Base-by-base conservation (phyloP, 2,797 vertebrate species). In the Pipistrellus nathusii region DNA sequence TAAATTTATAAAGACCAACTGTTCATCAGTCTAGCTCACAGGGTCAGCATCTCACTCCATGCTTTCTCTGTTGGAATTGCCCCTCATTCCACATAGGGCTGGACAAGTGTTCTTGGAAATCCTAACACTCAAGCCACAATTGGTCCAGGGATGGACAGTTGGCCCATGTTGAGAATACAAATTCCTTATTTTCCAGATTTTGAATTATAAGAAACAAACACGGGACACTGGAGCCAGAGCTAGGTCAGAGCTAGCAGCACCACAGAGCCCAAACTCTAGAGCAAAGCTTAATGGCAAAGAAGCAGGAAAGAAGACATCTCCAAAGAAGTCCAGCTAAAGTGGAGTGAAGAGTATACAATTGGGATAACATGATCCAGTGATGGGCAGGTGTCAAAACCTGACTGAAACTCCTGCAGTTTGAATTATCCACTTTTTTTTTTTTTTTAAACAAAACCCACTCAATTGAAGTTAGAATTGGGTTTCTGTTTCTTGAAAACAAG, bases 121-220 rank as follows among this genome's bases (percentile, higher is more conserved):
- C 53, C 12, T 73, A 71, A 25, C 64, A 82, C 21, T 82, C 7
- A 30, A 80, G n/a, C 4, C 13, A 84, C 44, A 85, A 89, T 14
- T 93, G 32, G 57, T 82, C 35, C 30, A 35, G 35, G 8, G 27
- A 27, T 85, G 10, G 66, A 64, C 1, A 87, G 27, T 7, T 81
- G 55, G 59, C 30, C 51, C 51, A 90, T 30, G 11, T 11, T 55
- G 8, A 90, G 46, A 94, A 51, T 68, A 66, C 32, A 21, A 66
- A 21, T 53, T 62, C 10, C n/a, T 73, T 27, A 87, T 81, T 46
- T 53, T 30, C 35, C 62, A 92, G 62, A 64, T 87, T 93, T 90
- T 80, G 44, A 92, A 69, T 81, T 44, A 4, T 77, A 90, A 92
- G 18, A 80, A 94, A 92, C 68, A 57, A 48, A 91, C 8, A 71